Conservation (phyloP, 2,113 vertebrate genomes). For the Drymodes brunneopygia region DNA sequence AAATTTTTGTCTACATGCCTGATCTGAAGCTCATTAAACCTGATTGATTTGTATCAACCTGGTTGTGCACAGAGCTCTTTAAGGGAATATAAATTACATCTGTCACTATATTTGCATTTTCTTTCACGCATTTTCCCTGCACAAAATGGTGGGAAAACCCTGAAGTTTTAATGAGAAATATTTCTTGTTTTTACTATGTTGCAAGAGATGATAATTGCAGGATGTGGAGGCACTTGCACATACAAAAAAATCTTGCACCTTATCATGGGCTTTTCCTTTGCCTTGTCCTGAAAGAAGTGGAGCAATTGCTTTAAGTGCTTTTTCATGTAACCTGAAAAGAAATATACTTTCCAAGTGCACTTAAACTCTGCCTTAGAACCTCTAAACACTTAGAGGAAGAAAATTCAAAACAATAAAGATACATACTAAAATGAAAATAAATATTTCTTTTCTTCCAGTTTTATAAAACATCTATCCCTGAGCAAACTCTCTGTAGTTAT, state of each 20-base stretch:
- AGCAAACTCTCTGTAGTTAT: background rate
- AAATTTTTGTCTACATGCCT: background rate
- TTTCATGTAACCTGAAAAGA: background rate
- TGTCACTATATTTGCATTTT: background rate
- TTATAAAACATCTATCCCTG: background rate
- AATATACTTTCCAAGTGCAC: background rate
- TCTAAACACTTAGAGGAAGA: background rate
- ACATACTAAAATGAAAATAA: background rate
- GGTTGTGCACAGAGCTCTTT: background rate
- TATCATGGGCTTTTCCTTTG: background rate
- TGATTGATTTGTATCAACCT: background rate
- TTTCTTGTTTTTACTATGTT: background rate
- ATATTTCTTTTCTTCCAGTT: background rate
- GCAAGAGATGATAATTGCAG: background rate
- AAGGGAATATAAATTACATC: background rate
- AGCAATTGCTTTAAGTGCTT: background rate
- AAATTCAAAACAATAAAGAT: background rate
- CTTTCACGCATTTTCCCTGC: background rate
- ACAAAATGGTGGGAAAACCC: background rate
- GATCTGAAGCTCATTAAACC: background rate
- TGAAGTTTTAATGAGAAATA: background rate
- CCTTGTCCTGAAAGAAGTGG: background rate
- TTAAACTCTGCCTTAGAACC: background rate
- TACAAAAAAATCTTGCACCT: background rate
- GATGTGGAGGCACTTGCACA: background rate